phyloP scores from a whole-genome alignment of 1,140 invertebrate species.

The Drosophila kikkawai region DNA sequence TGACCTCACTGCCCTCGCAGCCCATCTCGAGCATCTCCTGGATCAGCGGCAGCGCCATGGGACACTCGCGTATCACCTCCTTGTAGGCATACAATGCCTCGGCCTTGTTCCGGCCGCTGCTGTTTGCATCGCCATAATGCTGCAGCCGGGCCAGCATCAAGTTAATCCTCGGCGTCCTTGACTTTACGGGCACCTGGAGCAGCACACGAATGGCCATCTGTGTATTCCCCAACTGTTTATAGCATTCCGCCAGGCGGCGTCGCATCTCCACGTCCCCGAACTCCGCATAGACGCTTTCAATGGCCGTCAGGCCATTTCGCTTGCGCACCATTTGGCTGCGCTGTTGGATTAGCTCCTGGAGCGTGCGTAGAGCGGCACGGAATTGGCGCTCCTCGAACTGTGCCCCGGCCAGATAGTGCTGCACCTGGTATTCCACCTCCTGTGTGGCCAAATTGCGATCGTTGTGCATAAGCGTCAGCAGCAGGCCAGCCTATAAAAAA shows the following conservation, averaged over 20 bases:
- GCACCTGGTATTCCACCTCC: conserved; percentile 76
- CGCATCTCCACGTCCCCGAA: conserved; percentile 89
- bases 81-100: conserved; percentile 90
- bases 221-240: conserved; percentile 88
- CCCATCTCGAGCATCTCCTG: conserved; percentile 89
- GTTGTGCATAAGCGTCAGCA: conserved; percentile 67
- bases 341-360: conserved; percentile 56
- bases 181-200: conserved; percentile 89
- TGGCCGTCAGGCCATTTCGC: conserved; percentile 46
- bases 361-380: conserved; percentile 50
- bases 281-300: conserved; percentile 80
- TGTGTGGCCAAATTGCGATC: conserved; percentile 69
- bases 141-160: conserved; percentile 90
- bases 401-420: conserved; percentile 63
- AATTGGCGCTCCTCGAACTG: conserved; percentile 62
- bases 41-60: conserved; percentile 90
- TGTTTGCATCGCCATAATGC: conserved; percentile 80
- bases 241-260: conserved; percentile 89
- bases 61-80: conserved; percentile 91
- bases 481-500: conserved; percentile 59
- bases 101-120: conserved; percentile 87
- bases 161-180: conserved; percentile 89
- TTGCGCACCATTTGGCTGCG: conserved; percentile 68
- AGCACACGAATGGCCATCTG: conserved; percentile 88
- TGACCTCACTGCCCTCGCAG: conserved; percentile 90